phyloP scores from a whole-genome alignment of 92 coral and sea anemone genomes.

The Siderastrea radians region DNA sequence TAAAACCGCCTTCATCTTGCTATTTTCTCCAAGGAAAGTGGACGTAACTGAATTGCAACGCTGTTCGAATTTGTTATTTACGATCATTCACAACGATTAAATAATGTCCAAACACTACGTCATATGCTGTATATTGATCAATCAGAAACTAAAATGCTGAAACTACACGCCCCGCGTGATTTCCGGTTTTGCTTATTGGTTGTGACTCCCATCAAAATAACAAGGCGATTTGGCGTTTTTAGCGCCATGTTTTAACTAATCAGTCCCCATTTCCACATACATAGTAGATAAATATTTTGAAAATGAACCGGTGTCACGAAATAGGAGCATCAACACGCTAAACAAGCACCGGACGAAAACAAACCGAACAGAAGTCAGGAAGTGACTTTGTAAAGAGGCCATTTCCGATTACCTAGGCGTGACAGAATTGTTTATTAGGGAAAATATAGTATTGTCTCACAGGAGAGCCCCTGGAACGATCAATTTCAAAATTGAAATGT shows the following conservation, averaged over 20 bases:
- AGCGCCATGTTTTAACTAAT: too few species aligned
- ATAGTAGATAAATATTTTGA: too few species aligned
- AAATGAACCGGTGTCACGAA: too few species aligned
- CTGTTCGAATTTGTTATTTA: neutral
- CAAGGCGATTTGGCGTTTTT: neutral
- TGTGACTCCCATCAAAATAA: too few species aligned
- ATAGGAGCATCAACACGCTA: too few species aligned
- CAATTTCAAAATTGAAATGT: neutral
- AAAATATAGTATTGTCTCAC: neutral
- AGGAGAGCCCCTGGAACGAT: neutral
- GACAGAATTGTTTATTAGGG: too few species aligned
- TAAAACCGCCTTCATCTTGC: conserved; percentile 12
- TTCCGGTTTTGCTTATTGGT: conserved; percentile 31
- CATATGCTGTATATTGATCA: neutral
- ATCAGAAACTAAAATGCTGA: neutral
- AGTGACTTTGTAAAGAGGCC: neutral
- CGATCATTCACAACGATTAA: neutral
- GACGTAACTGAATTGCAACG: neutral
- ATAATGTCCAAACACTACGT: conserved; percentile 23
- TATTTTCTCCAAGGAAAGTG: neutral
- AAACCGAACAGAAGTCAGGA: neutral
- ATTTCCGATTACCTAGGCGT: neutral
- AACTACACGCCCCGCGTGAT: conserved; percentile 2
- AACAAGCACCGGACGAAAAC: neutral
- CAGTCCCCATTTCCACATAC: neutral